A percentile compares a stretch with the other conserved stretches of the same genome.
phyloP scores from a whole-genome alignment of 2,888 invertebrate genomes.

The Plemyria rubiginata region DNA sequence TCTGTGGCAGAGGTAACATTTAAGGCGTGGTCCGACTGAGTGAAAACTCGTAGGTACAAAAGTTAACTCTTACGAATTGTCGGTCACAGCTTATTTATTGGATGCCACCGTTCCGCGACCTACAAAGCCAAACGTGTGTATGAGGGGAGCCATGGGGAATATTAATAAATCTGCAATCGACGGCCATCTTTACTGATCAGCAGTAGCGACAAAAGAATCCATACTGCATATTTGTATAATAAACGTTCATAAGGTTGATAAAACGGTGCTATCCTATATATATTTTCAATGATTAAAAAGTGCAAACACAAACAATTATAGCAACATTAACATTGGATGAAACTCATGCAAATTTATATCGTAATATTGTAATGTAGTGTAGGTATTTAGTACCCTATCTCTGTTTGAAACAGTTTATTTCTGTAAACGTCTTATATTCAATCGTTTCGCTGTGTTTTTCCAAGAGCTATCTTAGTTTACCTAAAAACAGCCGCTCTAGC shows the following conservation, averaged over 20 bases:
- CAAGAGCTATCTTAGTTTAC: not conserved
- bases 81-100: slow-evolving; percentile 61
- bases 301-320: slow-evolving; percentile 23
- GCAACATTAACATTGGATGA: slow-evolving; percentile 38
- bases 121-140: slow-evolving; percentile 65
- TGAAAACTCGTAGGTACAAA: slow-evolving; percentile 45
- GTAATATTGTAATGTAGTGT: slow-evolving; percentile 17
- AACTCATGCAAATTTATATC: slow-evolving; percentile 36
- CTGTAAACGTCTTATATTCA: not conserved
- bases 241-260: not conserved
- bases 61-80: slow-evolving; percentile 62
- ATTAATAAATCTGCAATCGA: slow-evolving; percentile 56
- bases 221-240: not conserved
- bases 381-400: slow-evolving; percentile 2
- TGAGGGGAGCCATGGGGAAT: slow-evolving; percentile 61
- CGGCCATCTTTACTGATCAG: slow-evolving; percentile 42
- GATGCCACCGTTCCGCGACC: slow-evolving; percentile 72
- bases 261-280: slow-evolving; percentile 22
- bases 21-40: slow-evolving; percentile 51
- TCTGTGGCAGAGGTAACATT: slow-evolving; percentile 47
- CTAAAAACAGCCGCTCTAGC: slow-evolving; percentile 5
- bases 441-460: not conserved
- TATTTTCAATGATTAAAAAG: slow-evolving; percentile 13
- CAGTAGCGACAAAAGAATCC: slow-evolving; percentile 33
- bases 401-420: slow-evolving; percentile 3